These are phyloP conservation scores for Lophochroa leadbeateri DNA, from an alignment of 2,113 vertebrate genomes.

Conservation along the genomic window DNA sequence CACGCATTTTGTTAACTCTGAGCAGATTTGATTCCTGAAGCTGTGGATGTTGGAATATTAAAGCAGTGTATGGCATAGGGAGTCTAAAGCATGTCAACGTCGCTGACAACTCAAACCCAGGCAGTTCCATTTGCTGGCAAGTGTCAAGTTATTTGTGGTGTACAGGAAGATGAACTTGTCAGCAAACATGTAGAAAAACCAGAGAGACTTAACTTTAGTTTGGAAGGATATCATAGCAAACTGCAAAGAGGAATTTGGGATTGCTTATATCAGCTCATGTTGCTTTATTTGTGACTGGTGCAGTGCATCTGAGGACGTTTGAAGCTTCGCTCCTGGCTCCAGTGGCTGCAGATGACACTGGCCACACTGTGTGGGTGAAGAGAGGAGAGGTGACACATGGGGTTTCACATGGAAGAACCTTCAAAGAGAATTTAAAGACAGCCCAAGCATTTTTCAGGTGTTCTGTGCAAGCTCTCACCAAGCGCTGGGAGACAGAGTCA, in stretches of 20 bases:
- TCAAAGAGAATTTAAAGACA: fast-evolving
- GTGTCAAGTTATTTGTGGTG: not conserved
- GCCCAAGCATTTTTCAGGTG: not conserved
- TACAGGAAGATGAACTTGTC: not conserved
- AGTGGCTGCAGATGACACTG: not conserved
- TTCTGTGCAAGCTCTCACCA: not conserved
- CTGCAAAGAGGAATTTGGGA: not conserved
- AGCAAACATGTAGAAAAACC: not conserved
- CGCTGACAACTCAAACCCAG: fast-evolving
- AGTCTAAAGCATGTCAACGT: not conserved
- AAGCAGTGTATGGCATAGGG: not conserved
- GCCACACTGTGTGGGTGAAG: fast-evolving
- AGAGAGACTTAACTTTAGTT: not conserved
- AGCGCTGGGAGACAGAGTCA: not conserved
- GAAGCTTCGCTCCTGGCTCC: not conserved
- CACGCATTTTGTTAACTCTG: not conserved
- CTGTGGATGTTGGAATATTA: not conserved
- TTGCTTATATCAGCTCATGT: not conserved
- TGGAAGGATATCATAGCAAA: not conserved
- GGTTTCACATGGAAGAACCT: not conserved
- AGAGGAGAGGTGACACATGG: not conserved
- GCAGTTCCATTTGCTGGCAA: not conserved
- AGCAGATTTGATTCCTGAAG: not conserved
- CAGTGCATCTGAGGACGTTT: not conserved
- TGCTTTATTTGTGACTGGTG: not conserved